phyloP scores from a whole-genome alignment of 2,113 vertebrate genomes.

The Chlamydotis undulata region DNA sequence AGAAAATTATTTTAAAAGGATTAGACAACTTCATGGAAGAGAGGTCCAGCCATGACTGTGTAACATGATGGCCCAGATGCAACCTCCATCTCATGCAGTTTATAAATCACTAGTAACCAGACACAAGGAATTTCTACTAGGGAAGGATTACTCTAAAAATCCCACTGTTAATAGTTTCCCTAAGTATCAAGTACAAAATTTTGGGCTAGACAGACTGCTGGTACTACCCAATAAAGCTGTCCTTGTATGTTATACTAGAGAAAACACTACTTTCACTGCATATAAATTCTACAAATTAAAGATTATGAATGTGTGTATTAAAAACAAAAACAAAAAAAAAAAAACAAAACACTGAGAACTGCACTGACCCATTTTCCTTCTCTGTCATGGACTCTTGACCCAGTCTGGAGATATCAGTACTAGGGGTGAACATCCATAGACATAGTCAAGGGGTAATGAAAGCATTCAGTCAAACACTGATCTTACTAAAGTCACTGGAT shows the following conservation, averaged over 20 bases:
- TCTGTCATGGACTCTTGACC: not conserved
- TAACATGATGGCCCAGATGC: not conserved
- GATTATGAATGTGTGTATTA: not conserved
- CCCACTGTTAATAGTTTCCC: not conserved
- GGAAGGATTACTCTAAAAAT: not conserved
- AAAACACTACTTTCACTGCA: not conserved
- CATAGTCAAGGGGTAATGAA: not conserved
- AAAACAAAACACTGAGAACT: not conserved
- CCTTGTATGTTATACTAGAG: not conserved
- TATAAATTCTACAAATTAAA: not conserved
- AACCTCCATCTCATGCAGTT: not conserved
- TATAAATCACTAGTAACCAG: not conserved
- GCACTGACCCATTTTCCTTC: not conserved
- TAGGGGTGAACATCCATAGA: not conserved
- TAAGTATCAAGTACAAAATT: not conserved
- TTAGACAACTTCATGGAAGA: not conserved
- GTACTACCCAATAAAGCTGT: not conserved
- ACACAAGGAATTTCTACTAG: not conserved
- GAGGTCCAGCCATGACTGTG: not conserved
- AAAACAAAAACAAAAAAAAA: not conserved
- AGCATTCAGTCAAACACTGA: not conserved
- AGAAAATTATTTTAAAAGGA: not conserved
- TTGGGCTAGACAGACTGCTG: not conserved
- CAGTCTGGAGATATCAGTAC: not conserved
- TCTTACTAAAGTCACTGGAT: not conserved